A percentile compares a stretch with the other conserved stretches of the same genome.
These are phyloP conservation scores for Rhopilema esculentum DNA, from an alignment of 30 jellyfish, hydroid and myxozoan species.

Conservation along the genomic window DNA sequence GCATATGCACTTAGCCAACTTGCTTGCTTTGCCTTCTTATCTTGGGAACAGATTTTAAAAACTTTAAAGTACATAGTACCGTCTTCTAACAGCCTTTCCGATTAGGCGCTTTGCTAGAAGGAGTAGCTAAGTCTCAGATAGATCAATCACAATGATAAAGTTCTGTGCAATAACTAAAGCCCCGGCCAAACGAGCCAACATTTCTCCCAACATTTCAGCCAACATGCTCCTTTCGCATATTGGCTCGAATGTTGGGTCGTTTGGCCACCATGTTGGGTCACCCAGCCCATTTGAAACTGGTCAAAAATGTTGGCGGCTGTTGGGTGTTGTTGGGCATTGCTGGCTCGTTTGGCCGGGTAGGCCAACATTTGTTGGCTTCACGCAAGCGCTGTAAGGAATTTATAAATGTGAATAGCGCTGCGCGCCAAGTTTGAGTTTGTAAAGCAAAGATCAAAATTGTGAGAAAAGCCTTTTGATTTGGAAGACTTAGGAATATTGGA, in stretches of 20 bases:
- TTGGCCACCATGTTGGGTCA: not conserved
- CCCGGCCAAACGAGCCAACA: too few species aligned
- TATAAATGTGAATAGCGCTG: not conserved
- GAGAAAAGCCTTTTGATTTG: not conserved
- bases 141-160: too few species aligned
- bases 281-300: not conserved
- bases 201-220: too few species aligned
- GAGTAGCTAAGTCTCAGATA: too few species aligned
- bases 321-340: slow-evolving; percentile 8
- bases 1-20: not conserved
- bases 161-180: too few species aligned
- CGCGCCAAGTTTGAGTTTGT: not conserved
- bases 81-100: not conserved
- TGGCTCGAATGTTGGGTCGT: not conserved
- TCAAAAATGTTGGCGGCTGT: slow-evolving; percentile 10
- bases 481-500: not conserved
- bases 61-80: not conserved
- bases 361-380: slow-evolving; percentile 1
- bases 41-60: not conserved
- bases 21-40: not conserved
- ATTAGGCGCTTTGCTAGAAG: too few species aligned
- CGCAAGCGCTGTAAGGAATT: slow-evolving; percentile 11
- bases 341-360: not conserved
- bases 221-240: not conserved
- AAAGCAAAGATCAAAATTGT: not conserved